Evolutionary conservation across 2,113 vertebrate genomes (phyloP), one percentile per base, ranked within the genome.

Genomic region (Mus pahari): DNA sequence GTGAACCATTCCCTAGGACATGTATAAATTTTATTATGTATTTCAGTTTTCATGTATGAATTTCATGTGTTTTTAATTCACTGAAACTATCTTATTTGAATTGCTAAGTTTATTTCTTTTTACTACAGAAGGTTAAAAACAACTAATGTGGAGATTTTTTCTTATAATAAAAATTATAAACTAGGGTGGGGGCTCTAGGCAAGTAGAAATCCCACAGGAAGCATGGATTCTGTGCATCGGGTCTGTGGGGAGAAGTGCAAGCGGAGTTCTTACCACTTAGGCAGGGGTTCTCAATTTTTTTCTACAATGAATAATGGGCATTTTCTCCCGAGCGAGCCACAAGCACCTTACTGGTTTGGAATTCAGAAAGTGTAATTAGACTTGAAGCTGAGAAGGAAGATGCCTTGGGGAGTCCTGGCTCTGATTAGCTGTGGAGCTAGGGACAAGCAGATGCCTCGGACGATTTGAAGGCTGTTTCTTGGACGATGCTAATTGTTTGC

Each of bases 321-420:
- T 94, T 82, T 92, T 97, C 97, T 96, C 95, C 86, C 74, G 50
- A 94, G 90, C 74, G 60, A 94, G 88, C 96, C 87, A 22, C 95
- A 95, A 96, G 95, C 92, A 91, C 73, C 94, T 96, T 79, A 62
- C 74, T 50, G 50, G 62, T 92, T 96, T 97, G 84, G 96, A 97
- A 96, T 97, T 91, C 97, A 96, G 95, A 62, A 96, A 97, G 71
- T 90, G 58, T 96, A 96, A 97, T 96, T 97, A 95, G 90, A 96
- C 79, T 96, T 96, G 93, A 98, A 97, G 68, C 73, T 89, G 94
- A 90, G 97, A 96, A 97, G 83, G 53, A 95, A 86, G 74, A 73
- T 97, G 90, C 92, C 89, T 89, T 96, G 70, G 95, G 96, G 96
- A 97, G 62, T 83, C 62, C 68, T 95, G 86, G 84, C 84, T 96